Evolutionary conservation across 2,113 vertebrate species (phyloP), one percentile per base, ranked within the genome.

Genomic region (Poeciliopsis occidentalis): DNA sequence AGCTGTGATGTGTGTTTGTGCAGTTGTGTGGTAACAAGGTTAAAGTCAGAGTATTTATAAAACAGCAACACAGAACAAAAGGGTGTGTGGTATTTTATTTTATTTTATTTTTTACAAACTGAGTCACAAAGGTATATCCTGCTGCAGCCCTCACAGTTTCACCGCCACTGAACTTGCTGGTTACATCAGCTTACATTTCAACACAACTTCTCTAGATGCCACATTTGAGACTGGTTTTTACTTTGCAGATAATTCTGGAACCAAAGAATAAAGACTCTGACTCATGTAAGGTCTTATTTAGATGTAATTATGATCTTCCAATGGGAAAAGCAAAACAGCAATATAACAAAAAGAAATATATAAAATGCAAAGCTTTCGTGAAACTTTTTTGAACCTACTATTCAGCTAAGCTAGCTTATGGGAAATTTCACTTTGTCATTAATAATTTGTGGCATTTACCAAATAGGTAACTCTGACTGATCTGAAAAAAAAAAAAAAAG

Each of bases 1-100:
- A 86, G 70, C 80, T 75, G 69, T 78, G 12, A 44, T 82, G 57
- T 76, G 60, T 72, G 70, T 34, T 11, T 11, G 10, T 37, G 34
- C 70, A 44, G 44, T 41, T 84, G 84, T 44, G 73, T 69, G 73
- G 79, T 80, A 80, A 80, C 75, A 10, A 73, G 77, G 83, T 71
- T 88, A 81, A 81, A 85, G 80, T 85, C 80, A 82, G 30, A 17
- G 68, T 51, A 88, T 88, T 89, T 90, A 86, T 85, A 87, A 86
- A 80, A 67, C 86, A 83, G 81, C 24, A 86, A 71, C 77, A 72
- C 67, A 82, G 82, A 76, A 74, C 65, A 29, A 64, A 77, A 73
- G 74, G 81, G 86, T 32, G 62, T 15, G 63, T 31, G 63, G 63
- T 34, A 32, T 31, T 11, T 32, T 32, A 32, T 32, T 32, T 32